A percentile compares a stretch with the other conserved stretches of the same genome.
Conservation (phyloP, 1,140 invertebrate species). For the Delia radicum region DNA sequence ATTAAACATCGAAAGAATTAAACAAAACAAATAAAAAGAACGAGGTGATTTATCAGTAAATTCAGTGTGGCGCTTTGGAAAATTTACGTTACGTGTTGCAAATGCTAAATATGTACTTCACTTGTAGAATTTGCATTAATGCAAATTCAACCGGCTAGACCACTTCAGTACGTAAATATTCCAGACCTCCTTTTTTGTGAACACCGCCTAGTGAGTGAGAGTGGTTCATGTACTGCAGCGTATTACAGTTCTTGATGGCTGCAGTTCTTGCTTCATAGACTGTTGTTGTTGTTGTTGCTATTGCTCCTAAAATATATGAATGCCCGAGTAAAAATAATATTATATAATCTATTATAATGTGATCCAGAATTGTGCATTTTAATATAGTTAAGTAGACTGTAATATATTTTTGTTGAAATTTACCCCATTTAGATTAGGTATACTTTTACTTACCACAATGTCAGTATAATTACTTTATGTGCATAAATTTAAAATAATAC, state of each 20-base stretch:
- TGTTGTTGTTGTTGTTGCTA: background rate
- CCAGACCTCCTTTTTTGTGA: background rate
- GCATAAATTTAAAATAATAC: no score
- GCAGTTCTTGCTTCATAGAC: background rate
- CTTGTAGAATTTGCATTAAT: slow-evolving; percentile 18
- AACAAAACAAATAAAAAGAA: no score
- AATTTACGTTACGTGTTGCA: slow-evolving; percentile 7
- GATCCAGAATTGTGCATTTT: no score
- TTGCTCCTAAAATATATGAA: background rate
- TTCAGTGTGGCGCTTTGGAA: slow-evolving; percentile 3
- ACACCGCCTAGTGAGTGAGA: background rate
- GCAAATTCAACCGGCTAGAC: slow-evolving; percentile 11
- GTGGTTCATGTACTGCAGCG: background rate
- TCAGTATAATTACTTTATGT: no score
- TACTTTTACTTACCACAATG: no score
- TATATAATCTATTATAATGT: no score
- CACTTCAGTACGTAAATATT: slow-evolving; percentile 3
- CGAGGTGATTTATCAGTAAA: background rate
- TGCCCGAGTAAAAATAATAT: no score
- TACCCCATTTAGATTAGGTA: no score
- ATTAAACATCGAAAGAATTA: no score
- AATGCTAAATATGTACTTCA: background rate
- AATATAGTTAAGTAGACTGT: no score
- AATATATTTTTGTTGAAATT: no score
- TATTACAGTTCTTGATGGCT: background rate